phyloP scores from a whole-genome alignment of 2,797 vertebrate genomes.

The Orientallactaga sibirica region DNA sequence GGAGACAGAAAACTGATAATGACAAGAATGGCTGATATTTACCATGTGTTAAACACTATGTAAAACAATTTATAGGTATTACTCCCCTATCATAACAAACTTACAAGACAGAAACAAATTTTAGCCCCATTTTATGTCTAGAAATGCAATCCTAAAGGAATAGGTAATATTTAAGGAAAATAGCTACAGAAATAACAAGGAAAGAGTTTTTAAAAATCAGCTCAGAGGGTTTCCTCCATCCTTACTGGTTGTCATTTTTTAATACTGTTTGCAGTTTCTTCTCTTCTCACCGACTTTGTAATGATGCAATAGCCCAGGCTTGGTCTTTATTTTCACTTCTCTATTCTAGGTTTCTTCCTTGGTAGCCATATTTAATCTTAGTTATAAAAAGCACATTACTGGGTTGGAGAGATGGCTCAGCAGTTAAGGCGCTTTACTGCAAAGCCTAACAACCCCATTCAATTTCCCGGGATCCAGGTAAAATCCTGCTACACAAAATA shows the following conservation, averaged over 20 bases:
- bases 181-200: neutral
- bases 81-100: neutral
- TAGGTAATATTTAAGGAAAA: neutral
- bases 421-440: too few relatives aligned
- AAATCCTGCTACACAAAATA: too few relatives aligned
- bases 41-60: neutral
- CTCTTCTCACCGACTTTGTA: neutral
- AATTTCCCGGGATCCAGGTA: too few relatives aligned
- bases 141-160: neutral
- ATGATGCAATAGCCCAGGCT: neutral
- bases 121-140: neutral
- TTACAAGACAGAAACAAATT: constrained; percentile 27
- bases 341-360: neutral
- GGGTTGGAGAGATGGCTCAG: too few relatives aligned
- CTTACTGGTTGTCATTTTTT: neutral
- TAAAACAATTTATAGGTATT: neutral
- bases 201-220: neutral
- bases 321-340: neutral
- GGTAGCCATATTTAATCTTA: constrained; percentile 34
- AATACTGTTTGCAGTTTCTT: neutral
- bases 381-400: neutral
- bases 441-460: too few relatives aligned
- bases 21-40: neutral
- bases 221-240: neutral
- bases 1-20: neutral